Conservation (phyloP, 2,113 vertebrate genomes). For the Gymnorhina tibicen region DNA sequence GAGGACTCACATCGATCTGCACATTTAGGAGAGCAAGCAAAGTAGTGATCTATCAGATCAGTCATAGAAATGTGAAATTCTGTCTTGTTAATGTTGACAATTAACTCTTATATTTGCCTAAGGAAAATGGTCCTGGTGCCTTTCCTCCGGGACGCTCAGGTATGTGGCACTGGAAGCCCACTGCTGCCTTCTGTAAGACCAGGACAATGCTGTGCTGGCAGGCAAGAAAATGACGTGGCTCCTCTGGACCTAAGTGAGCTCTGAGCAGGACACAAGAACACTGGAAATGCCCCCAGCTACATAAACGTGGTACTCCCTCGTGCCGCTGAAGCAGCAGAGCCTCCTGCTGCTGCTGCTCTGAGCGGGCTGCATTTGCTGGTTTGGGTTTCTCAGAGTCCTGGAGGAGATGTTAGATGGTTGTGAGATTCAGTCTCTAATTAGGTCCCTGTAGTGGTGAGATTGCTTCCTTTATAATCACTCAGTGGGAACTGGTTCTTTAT, state of each 20-base stretch:
- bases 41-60: neutral
- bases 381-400: neutral
- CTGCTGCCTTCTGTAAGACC: neutral
- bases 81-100: neutral
- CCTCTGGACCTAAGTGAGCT: neutral
- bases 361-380: rapidly evolving
- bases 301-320: neutral
- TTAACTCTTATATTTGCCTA: neutral
- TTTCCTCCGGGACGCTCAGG: neutral
- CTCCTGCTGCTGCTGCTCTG: neutral
- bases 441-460: neutral
- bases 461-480: constrained; percentile 1
- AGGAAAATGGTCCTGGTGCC: neutral
- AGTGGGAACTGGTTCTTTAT: neutral
- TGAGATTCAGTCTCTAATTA: constrained; percentile 24
- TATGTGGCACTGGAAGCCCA: neutral
- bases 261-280: neutral
- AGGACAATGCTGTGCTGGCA: neutral
- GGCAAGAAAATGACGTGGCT: neutral
- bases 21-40: neutral
- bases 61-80: neutral
- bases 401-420: neutral
- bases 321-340: neutral
- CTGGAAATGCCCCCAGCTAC: neutral
- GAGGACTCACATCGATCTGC: neutral